A percentile compares a stretch with the other conserved stretches of the same genome.
Evolutionary conservation across 2,113 vertebrate species (phyloP).

Genomic region (Leptocoma aspasia): DNA sequence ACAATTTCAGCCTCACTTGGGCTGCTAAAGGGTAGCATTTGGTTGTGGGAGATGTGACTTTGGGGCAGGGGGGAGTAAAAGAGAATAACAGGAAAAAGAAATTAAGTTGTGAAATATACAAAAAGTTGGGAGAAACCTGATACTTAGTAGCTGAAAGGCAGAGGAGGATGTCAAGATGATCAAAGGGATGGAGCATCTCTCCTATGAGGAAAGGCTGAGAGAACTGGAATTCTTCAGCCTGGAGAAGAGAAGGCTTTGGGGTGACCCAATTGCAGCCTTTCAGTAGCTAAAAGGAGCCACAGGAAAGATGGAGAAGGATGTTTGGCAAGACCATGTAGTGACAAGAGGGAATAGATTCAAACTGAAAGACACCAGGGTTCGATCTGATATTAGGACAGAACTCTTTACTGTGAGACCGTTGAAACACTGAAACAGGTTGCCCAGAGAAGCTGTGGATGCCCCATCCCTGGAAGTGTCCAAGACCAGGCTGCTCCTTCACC

Average conservation of each 20-base stretch:
- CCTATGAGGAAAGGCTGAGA: neutral
- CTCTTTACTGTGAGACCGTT: neutral
- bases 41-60: neutral
- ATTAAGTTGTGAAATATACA: neutral
- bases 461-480: neutral
- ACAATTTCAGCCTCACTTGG: neutral
- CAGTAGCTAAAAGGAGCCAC: neutral
- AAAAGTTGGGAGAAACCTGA: neutral
- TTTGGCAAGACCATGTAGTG: neutral
- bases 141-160: neutral
- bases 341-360: neutral
- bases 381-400: neutral
- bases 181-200: neutral
- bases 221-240: neutral
- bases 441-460: neutral
- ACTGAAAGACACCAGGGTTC: neutral
- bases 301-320: neutral
- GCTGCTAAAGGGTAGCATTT: neutral
- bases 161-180: neutral
- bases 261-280: neutral
- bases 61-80: accelerated
- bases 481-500: neutral
- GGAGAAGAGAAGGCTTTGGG: neutral
- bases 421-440: neutral
- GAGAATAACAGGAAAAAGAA: neutral